These are phyloP conservation scores for Penaeus japonicus DNA, from an alignment of 1,140 invertebrate genomes.

Conservation along the genomic window DNA sequence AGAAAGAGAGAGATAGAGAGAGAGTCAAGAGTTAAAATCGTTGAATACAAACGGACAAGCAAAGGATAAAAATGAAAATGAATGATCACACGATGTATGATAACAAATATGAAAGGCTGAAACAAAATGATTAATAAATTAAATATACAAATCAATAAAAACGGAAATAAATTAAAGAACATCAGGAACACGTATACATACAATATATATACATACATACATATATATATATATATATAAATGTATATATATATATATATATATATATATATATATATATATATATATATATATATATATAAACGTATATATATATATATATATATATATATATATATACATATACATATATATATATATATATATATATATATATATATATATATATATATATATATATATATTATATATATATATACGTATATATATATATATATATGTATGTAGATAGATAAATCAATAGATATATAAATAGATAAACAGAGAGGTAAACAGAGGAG, in stretches of 20 bases:
- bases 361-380: neutral
- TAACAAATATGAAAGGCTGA: no score
- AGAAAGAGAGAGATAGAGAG: neutral
- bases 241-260: neutral
- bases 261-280: neutral
- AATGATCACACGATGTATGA: neutral
- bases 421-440: no score
- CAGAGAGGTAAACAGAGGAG: no score
- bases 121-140: no score
- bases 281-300: neutral
- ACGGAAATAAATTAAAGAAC: neutral
- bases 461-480: no score
- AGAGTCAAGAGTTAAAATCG: neutral
- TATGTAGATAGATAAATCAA: no score
- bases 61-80: neutral
- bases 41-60: neutral
- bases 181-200: neutral
- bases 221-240: neutral
- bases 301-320: neutral
- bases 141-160: neutral
- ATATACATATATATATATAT: neutral
- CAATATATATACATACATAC: neutral
- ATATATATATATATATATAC: conserved; percentile 17
- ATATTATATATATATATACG: neutral
- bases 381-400: conserved; percentile 4